A percentile compares a stretch with the other conserved stretches of the same genome.
phyloP scores from a whole-genome alignment of 2,797 vertebrate species.

The Pempheris klunzingeri region DNA sequence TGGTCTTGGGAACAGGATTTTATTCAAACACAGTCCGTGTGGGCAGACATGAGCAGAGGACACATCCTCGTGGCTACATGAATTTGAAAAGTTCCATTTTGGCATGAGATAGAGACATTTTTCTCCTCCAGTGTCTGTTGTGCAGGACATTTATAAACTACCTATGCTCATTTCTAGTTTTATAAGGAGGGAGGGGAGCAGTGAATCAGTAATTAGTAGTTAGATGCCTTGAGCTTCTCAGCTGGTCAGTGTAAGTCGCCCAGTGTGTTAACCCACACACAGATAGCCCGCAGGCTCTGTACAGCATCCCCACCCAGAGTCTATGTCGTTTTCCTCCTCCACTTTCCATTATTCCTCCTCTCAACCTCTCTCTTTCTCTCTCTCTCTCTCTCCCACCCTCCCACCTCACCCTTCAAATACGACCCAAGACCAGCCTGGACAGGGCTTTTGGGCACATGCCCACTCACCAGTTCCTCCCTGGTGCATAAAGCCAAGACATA shows the following conservation, averaged over 20 bases:
- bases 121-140: background rate
- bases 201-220: slow-evolving; percentile 42
- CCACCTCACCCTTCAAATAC: slow-evolving; percentile 63
- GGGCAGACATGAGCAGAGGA: background rate
- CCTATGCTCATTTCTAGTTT: slow-evolving; percentile 16
- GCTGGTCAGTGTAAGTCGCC: slow-evolving; percentile 51
- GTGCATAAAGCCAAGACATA: slow-evolving; percentile 66
- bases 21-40: background rate
- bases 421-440: slow-evolving; percentile 52
- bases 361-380: slow-evolving; percentile 36
- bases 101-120: background rate
- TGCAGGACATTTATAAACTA: too few species aligned
- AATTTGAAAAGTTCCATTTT: background rate
- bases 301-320: slow-evolving; percentile 63
- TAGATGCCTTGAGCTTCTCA: slow-evolving; percentile 37
- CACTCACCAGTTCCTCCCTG: slow-evolving; percentile 63
- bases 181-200: too few species aligned
- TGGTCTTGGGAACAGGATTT: background rate
- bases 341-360: slow-evolving; percentile 72
- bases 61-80: background rate
- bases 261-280: slow-evolving; percentile 54
- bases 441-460: slow-evolving; percentile 60
- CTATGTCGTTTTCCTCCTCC: slow-evolving; percentile 67
- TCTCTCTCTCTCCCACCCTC: too few species aligned
- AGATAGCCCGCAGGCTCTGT: slow-evolving; percentile 51